A percentile compares a stretch with the other conserved stretches of the same genome.
phyloP scores from a whole-genome alignment of 2,888 invertebrate genomes.

The Temnothorax ravouxi region DNA sequence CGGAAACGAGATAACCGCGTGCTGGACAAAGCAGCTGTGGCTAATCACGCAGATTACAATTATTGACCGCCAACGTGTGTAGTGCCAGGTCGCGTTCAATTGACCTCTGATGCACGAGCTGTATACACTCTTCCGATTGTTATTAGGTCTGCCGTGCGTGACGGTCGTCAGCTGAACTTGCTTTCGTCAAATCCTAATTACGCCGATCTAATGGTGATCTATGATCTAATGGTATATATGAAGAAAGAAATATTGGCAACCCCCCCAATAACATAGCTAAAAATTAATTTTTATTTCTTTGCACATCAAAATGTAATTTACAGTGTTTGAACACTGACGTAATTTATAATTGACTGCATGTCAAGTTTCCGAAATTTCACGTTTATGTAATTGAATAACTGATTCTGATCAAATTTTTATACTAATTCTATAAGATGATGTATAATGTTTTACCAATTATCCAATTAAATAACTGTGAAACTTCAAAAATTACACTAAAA shows the following conservation, averaged over 20 bases:
- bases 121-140: constrained; percentile 60
- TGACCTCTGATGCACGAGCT: constrained; percentile 63
- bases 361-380: background rate
- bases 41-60: constrained; percentile 62
- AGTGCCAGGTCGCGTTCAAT: constrained; percentile 63
- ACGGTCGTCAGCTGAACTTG: constrained; percentile 17
- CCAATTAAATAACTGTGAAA: background rate
- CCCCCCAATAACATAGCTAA: background rate
- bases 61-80: constrained; percentile 51
- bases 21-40: constrained; percentile 36
- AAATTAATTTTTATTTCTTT: constrained; percentile 9
- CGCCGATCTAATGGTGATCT: too few species aligned
- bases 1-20: constrained; percentile 29
- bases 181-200: constrained; percentile 27
- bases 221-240: constrained; percentile 5
- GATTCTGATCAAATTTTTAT: constrained; percentile 1
- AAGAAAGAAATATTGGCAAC: background rate
- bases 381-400: constrained; percentile 1
- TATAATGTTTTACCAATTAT: background rate
- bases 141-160: constrained; percentile 49
- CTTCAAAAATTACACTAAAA: background rate
- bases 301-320: constrained; percentile 18
- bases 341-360: background rate
- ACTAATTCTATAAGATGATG: background rate
- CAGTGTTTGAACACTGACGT: background rate